phyloP scores from a whole-genome alignment of 2,888 invertebrate genomes.

The Coenonympha arcania region DNA sequence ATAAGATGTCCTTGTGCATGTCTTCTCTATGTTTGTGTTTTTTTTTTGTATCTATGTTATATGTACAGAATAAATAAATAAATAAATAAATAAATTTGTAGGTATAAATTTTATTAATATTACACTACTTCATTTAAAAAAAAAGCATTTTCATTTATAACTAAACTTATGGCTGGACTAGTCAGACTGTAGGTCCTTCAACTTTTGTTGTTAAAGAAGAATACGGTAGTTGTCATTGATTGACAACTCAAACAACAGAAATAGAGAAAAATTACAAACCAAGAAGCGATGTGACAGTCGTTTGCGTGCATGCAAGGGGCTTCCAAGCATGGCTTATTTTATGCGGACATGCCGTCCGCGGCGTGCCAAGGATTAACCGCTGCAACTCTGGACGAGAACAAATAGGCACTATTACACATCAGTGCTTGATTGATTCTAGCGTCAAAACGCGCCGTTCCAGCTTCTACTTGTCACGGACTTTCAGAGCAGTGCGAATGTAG shows the following conservation, averaged over 20 bases:
- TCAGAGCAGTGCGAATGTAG: slow-evolving; percentile 20
- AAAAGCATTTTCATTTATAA: too few species aligned
- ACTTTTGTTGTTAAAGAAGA: not conserved
- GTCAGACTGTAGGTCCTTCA: too few species aligned
- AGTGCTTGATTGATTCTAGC: slow-evolving; percentile 54
- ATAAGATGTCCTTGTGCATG: too few species aligned
- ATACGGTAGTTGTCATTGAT: not conserved
- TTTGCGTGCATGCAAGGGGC: slow-evolving; percentile 32
- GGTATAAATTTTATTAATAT: too few species aligned
- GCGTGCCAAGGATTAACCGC: slow-evolving; percentile 67
- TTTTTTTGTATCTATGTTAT: too few species aligned
- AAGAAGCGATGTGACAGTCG: slow-evolving; percentile 27
- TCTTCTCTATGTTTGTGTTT: too few species aligned
- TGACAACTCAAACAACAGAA: not conserved
- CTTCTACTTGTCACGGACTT: slow-evolving; percentile 32
- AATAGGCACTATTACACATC: slow-evolving; percentile 63
- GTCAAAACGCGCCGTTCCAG: slow-evolving; percentile 40
- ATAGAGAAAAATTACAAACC: slow-evolving; percentile 3
- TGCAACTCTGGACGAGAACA: slow-evolving; percentile 62
- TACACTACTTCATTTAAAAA: too few species aligned
- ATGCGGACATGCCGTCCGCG: slow-evolving; percentile 57
- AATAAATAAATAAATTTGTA: too few species aligned
- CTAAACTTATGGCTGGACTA: too few species aligned
- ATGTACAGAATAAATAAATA: too few species aligned
- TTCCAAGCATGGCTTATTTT: slow-evolving; percentile 44